A percentile compares a stretch with the other conserved stretches of the same genome.
phyloP scores from a whole-genome alignment of 2,888 invertebrate species.

The Campoplex capitator region DNA sequence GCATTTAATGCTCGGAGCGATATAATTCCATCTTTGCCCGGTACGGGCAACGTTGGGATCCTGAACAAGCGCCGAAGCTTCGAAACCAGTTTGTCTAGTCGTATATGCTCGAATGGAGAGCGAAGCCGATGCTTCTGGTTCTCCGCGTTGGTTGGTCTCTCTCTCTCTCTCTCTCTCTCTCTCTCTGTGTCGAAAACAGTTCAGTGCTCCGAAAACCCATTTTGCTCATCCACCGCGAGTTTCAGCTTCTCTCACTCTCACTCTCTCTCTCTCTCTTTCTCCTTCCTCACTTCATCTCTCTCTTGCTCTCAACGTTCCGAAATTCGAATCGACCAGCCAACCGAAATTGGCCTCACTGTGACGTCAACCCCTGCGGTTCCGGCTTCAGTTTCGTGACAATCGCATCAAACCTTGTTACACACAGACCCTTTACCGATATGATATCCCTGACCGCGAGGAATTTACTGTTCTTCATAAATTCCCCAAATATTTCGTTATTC shows the following conservation, averaged over 20 bases:
- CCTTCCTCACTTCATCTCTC: conserved; percentile 12
- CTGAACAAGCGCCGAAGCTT: conserved; percentile 32
- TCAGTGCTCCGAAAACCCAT: conserved; percentile 33
- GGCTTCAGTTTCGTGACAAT: conserved; percentile 38
- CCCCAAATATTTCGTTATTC: background rate
- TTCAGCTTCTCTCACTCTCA: conserved; percentile 13
- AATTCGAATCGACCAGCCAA: conserved; percentile 48
- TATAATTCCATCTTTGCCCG: conserved; percentile 33
- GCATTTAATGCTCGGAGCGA: conserved; percentile 52
- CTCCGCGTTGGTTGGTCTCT: conserved; percentile 25
- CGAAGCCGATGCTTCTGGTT: conserved; percentile 42
- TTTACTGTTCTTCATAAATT: background rate
- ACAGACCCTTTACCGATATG: conserved; percentile 14
- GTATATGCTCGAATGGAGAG: conserved; percentile 30
- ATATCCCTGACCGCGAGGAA: background rate
- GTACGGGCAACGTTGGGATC: conserved; percentile 11
- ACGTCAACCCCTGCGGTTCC: conserved; percentile 46
- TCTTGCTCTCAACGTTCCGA: conserved; percentile 16
- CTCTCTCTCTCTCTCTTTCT: conserved; percentile 4
- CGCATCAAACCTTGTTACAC: conserved; percentile 38
- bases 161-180: background rate
- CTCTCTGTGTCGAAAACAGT: conserved; percentile 22
- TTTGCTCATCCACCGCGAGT: conserved; percentile 16
- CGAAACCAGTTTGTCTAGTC: conserved; percentile 46
- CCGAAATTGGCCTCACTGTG: conserved; percentile 54